phyloP scores from a whole-genome alignment of 92 coral and sea anemone species.

The Phymanthus crucifer region DNA sequence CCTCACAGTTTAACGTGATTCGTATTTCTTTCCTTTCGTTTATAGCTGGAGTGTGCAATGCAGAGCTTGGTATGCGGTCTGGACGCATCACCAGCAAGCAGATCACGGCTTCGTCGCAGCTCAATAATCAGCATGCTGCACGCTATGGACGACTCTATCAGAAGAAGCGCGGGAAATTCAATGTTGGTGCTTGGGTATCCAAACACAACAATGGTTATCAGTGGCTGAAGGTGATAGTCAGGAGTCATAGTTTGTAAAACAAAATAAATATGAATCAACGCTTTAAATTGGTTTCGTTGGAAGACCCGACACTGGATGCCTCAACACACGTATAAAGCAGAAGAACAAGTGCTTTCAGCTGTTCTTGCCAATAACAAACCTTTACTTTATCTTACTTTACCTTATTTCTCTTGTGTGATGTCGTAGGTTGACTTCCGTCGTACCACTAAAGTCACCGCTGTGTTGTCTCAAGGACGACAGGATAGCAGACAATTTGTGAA shows the following conservation, averaged over 20 bases:
- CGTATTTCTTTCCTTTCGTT: not conserved
- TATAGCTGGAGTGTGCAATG: conserved; percentile 69
- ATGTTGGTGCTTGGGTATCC: conserved; percentile 69
- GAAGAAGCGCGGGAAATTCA: conserved; percentile 53
- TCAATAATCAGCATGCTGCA: conserved; percentile 60
- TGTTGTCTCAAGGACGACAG: conserved; percentile 59
- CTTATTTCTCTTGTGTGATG: not conserved
- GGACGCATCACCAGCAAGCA: conserved; percentile 60
- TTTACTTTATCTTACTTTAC: not conserved
- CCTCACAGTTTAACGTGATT: no score
- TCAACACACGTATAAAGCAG: no score
- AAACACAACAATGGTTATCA: conserved; percentile 53
- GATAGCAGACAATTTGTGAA: conserved; percentile 59
- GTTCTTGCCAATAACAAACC: no score
- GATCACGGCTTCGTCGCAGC: conserved; percentile 64
- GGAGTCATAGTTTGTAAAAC: not conserved
- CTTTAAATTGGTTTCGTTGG: no score
- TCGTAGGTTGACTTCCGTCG: conserved; percentile 61
- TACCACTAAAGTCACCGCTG: conserved; percentile 52
- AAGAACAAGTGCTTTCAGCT: no score
- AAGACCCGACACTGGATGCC: no score
- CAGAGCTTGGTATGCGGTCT: conserved; percentile 81
- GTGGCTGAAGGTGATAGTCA: conserved; percentile 49
- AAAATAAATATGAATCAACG: no score
- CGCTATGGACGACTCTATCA: conserved; percentile 52